Evolutionary conservation across 2,888 invertebrate species (phyloP).

Genomic region (Dryadula phaetusa): DNA sequence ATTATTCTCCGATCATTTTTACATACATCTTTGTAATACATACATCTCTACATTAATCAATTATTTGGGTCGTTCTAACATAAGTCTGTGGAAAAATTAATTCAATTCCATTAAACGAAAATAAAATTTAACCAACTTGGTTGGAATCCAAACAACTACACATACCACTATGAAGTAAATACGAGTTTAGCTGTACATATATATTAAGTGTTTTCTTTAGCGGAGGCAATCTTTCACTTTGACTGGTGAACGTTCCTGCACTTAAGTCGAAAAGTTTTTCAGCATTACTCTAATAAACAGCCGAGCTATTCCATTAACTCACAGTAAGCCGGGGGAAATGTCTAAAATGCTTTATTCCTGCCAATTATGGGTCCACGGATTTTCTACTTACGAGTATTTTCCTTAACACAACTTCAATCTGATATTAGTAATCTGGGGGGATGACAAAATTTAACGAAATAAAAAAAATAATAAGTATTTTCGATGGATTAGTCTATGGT

Average conservation of each 20-base stretch:
- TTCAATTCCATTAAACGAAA: no score
- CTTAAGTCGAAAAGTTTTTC: constrained; percentile 42
- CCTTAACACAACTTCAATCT: neutral
- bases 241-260: constrained; percentile 36
- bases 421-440: neutral
- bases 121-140: neutral
- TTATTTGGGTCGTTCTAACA: no score
- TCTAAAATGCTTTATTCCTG: constrained; percentile 43
- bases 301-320: constrained; percentile 44
- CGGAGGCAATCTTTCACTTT: constrained; percentile 35
- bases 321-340: constrained; percentile 38
- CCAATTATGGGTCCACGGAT: constrained; percentile 36
- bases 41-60: no score
- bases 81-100: no score
- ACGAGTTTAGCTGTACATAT: constrained; percentile 3
- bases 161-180: neutral
- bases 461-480: no score
- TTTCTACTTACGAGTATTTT: constrained; percentile 11
- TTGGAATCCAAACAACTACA: constrained; percentile 7
- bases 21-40: no score
- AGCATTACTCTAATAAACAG: constrained; percentile 46
- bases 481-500: no score
- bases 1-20: no score
- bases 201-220: constrained; percentile 27
- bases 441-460: neutral